Conservation (phyloP, 2,113 vertebrate genomes). For the Carassius auratus region DNA sequence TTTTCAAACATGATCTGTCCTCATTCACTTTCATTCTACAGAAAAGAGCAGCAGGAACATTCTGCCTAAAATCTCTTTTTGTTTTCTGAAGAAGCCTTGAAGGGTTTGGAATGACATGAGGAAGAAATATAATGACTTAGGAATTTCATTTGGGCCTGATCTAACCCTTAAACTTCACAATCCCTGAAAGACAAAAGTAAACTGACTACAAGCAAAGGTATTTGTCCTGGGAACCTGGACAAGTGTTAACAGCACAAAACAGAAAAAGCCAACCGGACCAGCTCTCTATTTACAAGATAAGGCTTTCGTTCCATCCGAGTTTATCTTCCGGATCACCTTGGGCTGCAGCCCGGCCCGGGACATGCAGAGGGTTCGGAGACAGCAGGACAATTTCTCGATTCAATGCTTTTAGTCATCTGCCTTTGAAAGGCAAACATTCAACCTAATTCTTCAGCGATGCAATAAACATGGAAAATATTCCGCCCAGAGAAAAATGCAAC, state of each 20-base stretch:
- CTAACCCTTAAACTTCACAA: not conserved
- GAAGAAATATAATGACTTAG: no score
- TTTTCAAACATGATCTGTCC: not conserved
- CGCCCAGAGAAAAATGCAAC: not conserved
- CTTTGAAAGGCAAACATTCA: slow-evolving; percentile 31
- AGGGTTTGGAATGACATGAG: no score
- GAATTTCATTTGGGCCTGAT: not conserved
- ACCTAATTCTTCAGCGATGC: slow-evolving; percentile 21
- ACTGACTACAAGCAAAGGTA: not conserved
- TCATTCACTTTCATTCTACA: not conserved
- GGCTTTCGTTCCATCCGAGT: slow-evolving; percentile 61
- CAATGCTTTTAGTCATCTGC: slow-evolving; percentile 37
- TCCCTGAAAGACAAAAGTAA: not conserved
- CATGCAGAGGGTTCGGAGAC: slow-evolving; percentile 12
- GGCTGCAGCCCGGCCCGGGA: slow-evolving; percentile 31
- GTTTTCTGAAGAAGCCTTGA: no score
- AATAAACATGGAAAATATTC: not conserved
- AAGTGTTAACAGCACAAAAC: slow-evolving; percentile 11
- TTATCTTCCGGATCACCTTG: slow-evolving; percentile 65
- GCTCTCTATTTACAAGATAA: slow-evolving; percentile 55
- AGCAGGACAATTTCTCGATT: slow-evolving; percentile 44
- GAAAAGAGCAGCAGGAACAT: not conserved
- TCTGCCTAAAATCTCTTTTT: no score
- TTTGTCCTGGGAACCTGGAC: slow-evolving; percentile 14
- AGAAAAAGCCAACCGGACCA: slow-evolving; percentile 10